These are phyloP conservation scores for Ormyrus labotus DNA, from an alignment of 2,888 invertebrate genomes.

Conservation along the genomic window DNA sequence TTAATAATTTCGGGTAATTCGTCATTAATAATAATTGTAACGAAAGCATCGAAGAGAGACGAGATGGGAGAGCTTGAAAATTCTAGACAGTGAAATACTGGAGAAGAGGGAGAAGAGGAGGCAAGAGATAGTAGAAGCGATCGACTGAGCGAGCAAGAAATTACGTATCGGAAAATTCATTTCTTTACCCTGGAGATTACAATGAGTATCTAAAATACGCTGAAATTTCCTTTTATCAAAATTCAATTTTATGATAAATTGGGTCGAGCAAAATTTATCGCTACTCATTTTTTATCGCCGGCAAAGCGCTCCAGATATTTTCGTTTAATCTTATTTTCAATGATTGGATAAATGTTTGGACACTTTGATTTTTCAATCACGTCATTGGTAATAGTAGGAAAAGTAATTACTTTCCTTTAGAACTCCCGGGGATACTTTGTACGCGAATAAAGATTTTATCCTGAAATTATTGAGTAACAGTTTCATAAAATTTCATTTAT, in stretches of 20 bases:
- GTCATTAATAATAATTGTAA: no score
- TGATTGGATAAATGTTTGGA: conserved; percentile 45
- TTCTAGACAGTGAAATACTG: neutral
- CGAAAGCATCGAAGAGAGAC: neutral
- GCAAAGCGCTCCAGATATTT: neutral
- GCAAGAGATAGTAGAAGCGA: neutral
- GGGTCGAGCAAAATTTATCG: conserved; percentile 39
- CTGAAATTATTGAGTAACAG: no score
- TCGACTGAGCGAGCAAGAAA: conserved; percentile 10
- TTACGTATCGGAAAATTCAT: conserved; percentile 37
- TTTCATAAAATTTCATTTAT: no score
- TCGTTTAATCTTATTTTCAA: conserved; percentile 41
- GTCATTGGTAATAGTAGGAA: neutral
- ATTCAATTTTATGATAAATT: conserved; percentile 45
- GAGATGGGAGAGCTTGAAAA: neutral
- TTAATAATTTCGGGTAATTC: no score
- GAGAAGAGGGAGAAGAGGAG: neutral
- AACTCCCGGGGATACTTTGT: no score
- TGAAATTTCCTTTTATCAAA: conserved; percentile 39
- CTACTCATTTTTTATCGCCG: neutral
- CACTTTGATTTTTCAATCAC: conserved; percentile 40
- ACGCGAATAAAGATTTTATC: no score
- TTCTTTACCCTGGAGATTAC: conserved; percentile 26
- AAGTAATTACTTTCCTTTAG: conserved; percentile 10
- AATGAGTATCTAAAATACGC: conserved; percentile 25